Evolutionary conservation across 2,888 invertebrate genomes (phyloP), one percentile per base, ranked within the genome.

Genomic region (Lymantria monacha): DNA sequence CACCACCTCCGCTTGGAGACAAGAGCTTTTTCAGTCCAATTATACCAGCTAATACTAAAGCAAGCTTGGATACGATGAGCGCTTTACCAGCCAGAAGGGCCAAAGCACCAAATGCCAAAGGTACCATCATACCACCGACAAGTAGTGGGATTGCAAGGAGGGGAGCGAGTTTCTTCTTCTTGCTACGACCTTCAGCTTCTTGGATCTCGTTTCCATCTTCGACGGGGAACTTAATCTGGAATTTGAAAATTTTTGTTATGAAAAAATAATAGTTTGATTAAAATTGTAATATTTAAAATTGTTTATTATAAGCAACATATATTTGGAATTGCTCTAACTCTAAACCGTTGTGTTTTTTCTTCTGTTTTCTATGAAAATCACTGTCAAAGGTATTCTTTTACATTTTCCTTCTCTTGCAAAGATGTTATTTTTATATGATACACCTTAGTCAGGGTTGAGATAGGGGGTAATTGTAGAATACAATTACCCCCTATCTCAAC

Each of bases 81-180:
- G 97, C 97, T 82, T 97, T 97, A 64, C 97, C 97, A 42, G 97
- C 96, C 49, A 97, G 80, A 46, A 97, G 92, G 14, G 96, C 96
- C 30, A 97, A 81, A 9, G 96, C 96, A 53, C 96, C 97, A 55
- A 96, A 94, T 2, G 96, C 96, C 48, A 97, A 85, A 7, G 97
- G 97, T 41, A 97, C 94, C 77, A 97, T 87, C 69, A 96, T 96
- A 48, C 96, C 96, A 52, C 95, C 95, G 60, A 96, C 93, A 63
- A 97, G 92, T 56, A 97, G 87, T 7, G 97, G 96, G 71, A 97
- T 94, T 70, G 96, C 94, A 44, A 97, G 91, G 53, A 95, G 92
- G 5, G 95, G 95, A 15, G 94, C 94, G 73, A 94, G 92, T 75
- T 95, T 95, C 87, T 96, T 95, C 85, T 94, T 94, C 83, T 94